Evolutionary conservation across 2,113 vertebrate species (phyloP).

Genomic region (Cricetomys ansorgei): DNA sequence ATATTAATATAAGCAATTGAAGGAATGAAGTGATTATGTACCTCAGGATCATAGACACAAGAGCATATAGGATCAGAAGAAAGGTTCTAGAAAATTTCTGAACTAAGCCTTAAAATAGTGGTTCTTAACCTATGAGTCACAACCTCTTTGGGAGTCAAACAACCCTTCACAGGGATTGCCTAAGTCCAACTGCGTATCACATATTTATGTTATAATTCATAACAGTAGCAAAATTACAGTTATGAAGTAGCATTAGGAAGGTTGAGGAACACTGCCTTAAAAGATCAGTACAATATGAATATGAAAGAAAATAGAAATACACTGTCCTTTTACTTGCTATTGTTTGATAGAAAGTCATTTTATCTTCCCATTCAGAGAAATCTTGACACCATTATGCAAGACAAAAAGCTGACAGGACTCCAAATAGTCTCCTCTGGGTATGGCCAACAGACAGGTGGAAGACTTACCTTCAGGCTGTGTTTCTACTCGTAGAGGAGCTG

Average conservation of each 20-base stretch:
- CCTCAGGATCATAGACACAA: neutral
- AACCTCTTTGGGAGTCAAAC: too few relatives aligned
- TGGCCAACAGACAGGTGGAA: neutral
- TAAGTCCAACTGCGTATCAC: too few relatives aligned
- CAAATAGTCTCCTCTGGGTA: neutral
- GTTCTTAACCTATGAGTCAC: too few relatives aligned
- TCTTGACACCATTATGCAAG: neutral
- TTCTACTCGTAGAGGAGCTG: conserved; percentile 91
- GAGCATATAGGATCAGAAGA: neutral
- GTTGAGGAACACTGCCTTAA: too few relatives aligned
- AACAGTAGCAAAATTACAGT: too few relatives aligned
- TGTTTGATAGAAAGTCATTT: neutral
- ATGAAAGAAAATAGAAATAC: neutral
- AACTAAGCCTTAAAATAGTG: neutral
- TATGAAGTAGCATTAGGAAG: too few relatives aligned
- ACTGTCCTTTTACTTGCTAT: neutral
- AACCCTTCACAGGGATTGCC: too few relatives aligned
- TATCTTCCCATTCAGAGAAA: neutral
- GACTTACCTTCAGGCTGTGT: conserved; percentile 96
- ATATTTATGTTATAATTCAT: too few relatives aligned
- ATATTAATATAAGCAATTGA: neutral
- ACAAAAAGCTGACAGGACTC: neutral
- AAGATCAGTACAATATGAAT: neutral
- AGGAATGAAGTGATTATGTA: neutral
- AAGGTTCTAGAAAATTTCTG: conserved; percentile 4